Percentiles rank a stretch among this genome's conserved stretches.
These are phyloP conservation scores for Anastrepha obliqua DNA, from an alignment of 1,140 invertebrate genomes.

Conservation along the genomic window DNA sequence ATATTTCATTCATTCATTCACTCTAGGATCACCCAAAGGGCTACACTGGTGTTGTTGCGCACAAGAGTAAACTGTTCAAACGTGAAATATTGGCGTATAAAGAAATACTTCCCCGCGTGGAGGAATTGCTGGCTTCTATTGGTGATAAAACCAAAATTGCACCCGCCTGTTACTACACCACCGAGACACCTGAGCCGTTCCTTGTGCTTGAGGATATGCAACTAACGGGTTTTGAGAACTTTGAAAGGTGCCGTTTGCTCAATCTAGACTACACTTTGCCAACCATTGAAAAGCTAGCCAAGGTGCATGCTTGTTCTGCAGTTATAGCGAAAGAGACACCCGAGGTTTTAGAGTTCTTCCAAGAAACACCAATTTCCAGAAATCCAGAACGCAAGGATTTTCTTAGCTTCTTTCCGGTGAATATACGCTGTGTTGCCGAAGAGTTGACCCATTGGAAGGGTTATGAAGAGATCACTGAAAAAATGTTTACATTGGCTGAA, in stretches of 20 bases:
- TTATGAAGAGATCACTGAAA: conserved; percentile 71
- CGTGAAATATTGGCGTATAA: conserved; percentile 72
- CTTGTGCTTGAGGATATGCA: conserved; percentile 70
- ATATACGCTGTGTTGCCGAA: conserved; percentile 70
- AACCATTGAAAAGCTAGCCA: conserved; percentile 76
- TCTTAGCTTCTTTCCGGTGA: conserved; percentile 70
- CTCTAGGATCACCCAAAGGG: conserved; percentile 70
- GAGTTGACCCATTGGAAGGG: conserved; percentile 71
- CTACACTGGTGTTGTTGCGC: conserved; percentile 67
- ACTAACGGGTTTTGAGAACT: conserved; percentile 66
- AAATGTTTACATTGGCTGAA: conserved; percentile 70
- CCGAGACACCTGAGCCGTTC: conserved; percentile 70
- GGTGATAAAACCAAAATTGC: conserved; percentile 70
- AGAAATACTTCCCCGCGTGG: conserved; percentile 68
- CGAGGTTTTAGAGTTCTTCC: conserved; percentile 67
- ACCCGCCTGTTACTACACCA: conserved; percentile 71
- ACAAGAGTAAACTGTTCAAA: conserved; percentile 70
- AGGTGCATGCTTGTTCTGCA: conserved; percentile 77
- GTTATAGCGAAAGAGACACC: conserved; percentile 66
- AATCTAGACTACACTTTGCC: conserved; percentile 71
- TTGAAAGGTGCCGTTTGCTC: conserved; percentile 68
- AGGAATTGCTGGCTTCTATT: conserved; percentile 65
- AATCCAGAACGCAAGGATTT: conserved; percentile 72
- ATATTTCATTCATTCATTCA: background rate
- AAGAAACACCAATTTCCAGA: conserved; percentile 70